Percentiles rank a stretch among this genome's conserved stretches.
phyloP scores from a whole-genome alignment of 2,113 vertebrate genomes.

The Montifringilla adamsi region DNA sequence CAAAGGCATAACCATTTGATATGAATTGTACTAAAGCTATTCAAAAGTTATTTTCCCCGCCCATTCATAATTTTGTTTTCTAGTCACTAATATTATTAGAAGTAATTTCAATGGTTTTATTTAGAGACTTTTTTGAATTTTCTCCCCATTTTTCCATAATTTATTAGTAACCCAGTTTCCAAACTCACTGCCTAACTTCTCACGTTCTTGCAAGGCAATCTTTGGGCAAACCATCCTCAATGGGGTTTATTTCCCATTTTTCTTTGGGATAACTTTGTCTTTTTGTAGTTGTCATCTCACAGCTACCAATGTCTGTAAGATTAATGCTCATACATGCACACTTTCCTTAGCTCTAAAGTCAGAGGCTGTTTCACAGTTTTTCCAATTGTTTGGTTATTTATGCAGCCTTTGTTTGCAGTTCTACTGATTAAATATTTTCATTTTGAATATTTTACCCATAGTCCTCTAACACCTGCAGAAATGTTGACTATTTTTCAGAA shows the following conservation, averaged over 20 bases:
- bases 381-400: not conserved
- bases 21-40: not conserved
- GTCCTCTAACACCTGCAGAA: not conserved
- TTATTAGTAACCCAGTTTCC: not conserved
- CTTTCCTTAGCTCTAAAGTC: not conserved
- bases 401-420: not conserved
- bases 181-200: not conserved
- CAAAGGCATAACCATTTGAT: not conserved
- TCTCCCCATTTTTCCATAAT: not conserved
- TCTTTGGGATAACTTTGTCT: not conserved
- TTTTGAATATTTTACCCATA: not conserved
- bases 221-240: not conserved
- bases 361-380: not conserved
- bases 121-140: not conserved
- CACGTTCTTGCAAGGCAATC: not conserved
- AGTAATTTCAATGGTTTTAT: not conserved
- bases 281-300: not conserved
- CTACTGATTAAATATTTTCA: not conserved
- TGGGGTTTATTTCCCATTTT: not conserved
- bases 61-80: not conserved
- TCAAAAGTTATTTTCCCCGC: not conserved
- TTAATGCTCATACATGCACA: not conserved
- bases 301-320: not conserved
- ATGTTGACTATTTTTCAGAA: not conserved
- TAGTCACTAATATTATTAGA: not conserved